Evolutionary conservation across 2,113 vertebrate genomes (phyloP).

Genomic region (Rissa tridactyla): DNA sequence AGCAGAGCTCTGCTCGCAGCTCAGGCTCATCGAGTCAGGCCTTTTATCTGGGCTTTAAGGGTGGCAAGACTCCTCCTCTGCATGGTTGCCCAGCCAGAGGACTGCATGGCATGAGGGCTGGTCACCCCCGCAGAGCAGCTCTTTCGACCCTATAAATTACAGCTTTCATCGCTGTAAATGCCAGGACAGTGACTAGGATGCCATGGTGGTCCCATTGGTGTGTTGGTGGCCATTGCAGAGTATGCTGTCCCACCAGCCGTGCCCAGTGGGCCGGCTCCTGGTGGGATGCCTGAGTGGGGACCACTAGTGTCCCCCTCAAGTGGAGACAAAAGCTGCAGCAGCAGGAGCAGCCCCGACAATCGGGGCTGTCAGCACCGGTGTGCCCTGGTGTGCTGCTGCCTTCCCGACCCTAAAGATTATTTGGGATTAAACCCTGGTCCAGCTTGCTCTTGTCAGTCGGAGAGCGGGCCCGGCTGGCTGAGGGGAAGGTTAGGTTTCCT

Average conservation of each 20-base stretch:
- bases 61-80: background rate
- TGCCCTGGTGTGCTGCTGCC: background rate
- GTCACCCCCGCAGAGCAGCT: background rate
- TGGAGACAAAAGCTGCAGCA: background rate
- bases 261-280: rapidly evolving
- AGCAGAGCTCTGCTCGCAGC: background rate
- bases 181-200: background rate
- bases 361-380: rapidly evolving
- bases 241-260: rapidly evolving
- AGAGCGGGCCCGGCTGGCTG: rapidly evolving
- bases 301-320: background rate
- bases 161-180: background rate
- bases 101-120: background rate
- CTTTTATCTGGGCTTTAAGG: background rate
- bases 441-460: background rate
- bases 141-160: background rate
- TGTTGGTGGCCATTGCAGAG: background rate
- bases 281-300: background rate
- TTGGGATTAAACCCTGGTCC: background rate
- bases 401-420: background rate
- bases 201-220: rapidly evolving
- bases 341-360: background rate
- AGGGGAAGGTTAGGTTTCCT: background rate
- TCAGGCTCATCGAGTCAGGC: background rate
- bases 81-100: background rate